Evolutionary conservation across 2,797 vertebrate species (phyloP).

Genomic region (Pseudopleuronectes americanus): DNA sequence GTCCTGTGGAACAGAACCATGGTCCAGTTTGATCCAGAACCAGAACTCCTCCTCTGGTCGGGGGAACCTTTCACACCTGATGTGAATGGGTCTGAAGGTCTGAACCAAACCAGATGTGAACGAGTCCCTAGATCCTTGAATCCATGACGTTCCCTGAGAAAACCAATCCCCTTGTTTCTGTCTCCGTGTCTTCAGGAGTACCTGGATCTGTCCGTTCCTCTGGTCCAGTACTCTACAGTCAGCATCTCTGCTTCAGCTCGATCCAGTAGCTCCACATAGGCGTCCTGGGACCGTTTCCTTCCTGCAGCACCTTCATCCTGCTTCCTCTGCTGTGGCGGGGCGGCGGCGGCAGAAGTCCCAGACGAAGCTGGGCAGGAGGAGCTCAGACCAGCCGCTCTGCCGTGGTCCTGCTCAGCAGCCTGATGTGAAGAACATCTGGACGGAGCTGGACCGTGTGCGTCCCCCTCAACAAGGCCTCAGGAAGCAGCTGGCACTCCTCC

Average conservation of each 20-base stretch:
- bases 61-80: too few relatives aligned
- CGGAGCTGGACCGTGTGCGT: slow-evolving; percentile 31
- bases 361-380: slow-evolving; percentile 10
- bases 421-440: slow-evolving; percentile 67
- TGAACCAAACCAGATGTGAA: too few relatives aligned
- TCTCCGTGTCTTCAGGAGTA: slow-evolving; percentile 85
- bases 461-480: slow-evolving; percentile 39
- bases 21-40: too few relatives aligned
- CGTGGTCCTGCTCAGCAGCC: slow-evolving; percentile 20
- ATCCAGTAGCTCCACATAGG: slow-evolving; percentile 82
- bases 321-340: slow-evolving; percentile 34
- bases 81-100: too few relatives aligned
- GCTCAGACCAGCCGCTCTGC: slow-evolving; percentile 20
- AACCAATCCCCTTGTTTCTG: too few relatives aligned
- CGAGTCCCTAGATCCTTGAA: too few relatives aligned
- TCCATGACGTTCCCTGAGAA: too few relatives aligned
- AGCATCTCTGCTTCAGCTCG: slow-evolving; percentile 84
- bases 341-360: slow-evolving; percentile 10
- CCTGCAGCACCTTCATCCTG: slow-evolving; percentile 44
- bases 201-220: slow-evolving; percentile 88
- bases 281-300: slow-evolving; percentile 36
- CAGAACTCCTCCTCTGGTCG: too few relatives aligned
- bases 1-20: too few relatives aligned
- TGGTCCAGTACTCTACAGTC: slow-evolving; percentile 88
- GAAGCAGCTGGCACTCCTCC: slow-evolving; percentile 8